phyloP scores from a whole-genome alignment of 2,113 vertebrate genomes.

The Stigmatopora nigra region DNA sequence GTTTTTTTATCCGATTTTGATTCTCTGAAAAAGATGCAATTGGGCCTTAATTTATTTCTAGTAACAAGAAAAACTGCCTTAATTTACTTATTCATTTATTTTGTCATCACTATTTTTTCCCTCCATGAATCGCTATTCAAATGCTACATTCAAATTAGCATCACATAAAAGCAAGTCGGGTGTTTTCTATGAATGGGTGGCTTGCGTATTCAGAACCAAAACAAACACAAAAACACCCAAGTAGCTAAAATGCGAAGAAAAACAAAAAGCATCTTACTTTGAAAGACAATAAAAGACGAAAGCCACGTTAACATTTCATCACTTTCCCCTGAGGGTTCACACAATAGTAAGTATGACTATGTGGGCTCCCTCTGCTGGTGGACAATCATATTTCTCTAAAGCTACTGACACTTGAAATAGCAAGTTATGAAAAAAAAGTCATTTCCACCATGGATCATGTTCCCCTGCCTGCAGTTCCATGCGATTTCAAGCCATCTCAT shows the following conservation, averaged over 20 bases:
- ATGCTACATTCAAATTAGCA: not conserved
- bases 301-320: constrained; percentile 47
- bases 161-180: constrained; percentile 1
- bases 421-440: constrained; percentile 17
- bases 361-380: constrained; percentile 62
- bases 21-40: no score
- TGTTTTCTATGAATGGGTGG: constrained; percentile 26
- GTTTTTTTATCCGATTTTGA: no score
- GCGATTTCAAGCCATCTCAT: constrained; percentile 15
- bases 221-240: not conserved
- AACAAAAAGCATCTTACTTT: not conserved
- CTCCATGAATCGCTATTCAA: not conserved
- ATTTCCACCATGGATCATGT: constrained; percentile 3
- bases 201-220: constrained; percentile 13
- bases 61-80: no score
- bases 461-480: constrained; percentile 1
- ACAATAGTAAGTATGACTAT: constrained; percentile 10
- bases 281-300: constrained; percentile 1
- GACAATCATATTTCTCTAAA: not conserved
- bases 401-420: constrained; percentile 19
- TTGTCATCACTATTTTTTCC: no score
- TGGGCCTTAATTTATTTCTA: no score
- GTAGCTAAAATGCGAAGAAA: not conserved
- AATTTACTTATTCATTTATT: no score
- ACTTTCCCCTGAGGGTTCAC: constrained; percentile 45